Percentiles rank a stretch among this genome's conserved stretches.
Conservation (phyloP, 92 coral and sea anemone species). For the Muricea muricata region DNA sequence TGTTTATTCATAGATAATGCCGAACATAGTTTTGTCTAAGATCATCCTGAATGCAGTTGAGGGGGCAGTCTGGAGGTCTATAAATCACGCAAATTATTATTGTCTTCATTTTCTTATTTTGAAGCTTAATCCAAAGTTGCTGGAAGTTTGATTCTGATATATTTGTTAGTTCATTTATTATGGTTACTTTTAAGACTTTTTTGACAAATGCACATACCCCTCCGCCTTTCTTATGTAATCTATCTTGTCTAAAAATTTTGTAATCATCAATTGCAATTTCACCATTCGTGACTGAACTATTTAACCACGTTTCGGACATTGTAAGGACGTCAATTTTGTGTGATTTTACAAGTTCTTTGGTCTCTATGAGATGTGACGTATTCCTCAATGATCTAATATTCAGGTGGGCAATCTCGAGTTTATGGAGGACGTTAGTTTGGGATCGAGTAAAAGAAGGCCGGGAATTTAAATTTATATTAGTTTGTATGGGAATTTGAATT, state of each 20-base stretch:
- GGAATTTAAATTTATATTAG: too few relatives aligned
- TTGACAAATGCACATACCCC: conserved; percentile 25
- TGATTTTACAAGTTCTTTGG: conserved; percentile 32
- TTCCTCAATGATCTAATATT: conserved; percentile 58
- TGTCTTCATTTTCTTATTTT: conserved; percentile 43
- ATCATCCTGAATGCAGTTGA: conserved; percentile 20
- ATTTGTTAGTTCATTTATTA: conserved; percentile 29
- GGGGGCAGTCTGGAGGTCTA: conserved; percentile 26
- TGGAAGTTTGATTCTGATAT: conserved; percentile 44
- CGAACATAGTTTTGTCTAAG: conserved; percentile 10
- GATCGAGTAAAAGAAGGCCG: too few relatives aligned
- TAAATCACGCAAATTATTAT: conserved; percentile 27
- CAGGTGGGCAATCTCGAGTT: conserved; percentile 39
- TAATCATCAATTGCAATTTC: conserved; percentile 31
- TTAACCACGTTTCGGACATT: conserved; percentile 56
- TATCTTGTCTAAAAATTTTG: conserved; percentile 23
- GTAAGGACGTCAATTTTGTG: conserved; percentile 34
- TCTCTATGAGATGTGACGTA: conserved; percentile 33
- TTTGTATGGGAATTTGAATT: too few relatives aligned
- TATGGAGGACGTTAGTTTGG: not conserved
- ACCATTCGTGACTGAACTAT: conserved; percentile 29
- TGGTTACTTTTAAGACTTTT: conserved; percentile 19
- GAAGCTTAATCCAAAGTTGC: conserved; percentile 42
- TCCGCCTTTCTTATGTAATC: conserved; percentile 40
- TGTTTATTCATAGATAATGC: conserved; percentile 34